Percentiles rank a stretch among this genome's conserved stretches.
Evolutionary conservation across 2,888 invertebrate species (phyloP).

Genomic region (Drosophila bunnanda): DNA sequence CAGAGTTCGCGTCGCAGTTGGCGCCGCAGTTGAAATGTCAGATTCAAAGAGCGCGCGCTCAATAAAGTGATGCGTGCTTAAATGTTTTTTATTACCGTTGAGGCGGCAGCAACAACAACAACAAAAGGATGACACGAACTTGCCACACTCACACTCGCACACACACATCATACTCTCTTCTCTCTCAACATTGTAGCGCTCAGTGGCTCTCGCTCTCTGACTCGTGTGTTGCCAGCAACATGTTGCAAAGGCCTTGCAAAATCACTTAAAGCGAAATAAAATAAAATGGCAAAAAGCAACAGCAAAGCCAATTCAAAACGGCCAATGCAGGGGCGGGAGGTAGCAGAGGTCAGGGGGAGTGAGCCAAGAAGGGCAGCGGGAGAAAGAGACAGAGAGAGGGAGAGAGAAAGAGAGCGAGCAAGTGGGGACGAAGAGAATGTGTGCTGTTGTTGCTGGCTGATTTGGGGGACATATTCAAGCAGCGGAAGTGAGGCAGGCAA

Average conservation of each 20-base stretch:
- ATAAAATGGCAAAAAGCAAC: constrained; percentile 58
- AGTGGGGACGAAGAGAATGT: constrained; percentile 1
- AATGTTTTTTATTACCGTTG: constrained; percentile 78
- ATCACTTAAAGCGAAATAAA: constrained; percentile 70
- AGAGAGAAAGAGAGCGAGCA: background rate
- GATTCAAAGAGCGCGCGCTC: constrained; percentile 71
- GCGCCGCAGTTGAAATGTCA: constrained; percentile 65
- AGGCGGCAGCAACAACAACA: constrained; percentile 42
- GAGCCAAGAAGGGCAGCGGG: background rate
- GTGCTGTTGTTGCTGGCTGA: constrained; percentile 44
- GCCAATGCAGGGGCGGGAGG: constrained; percentile 40
- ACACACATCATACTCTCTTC: constrained; percentile 8
- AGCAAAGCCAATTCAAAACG: constrained; percentile 65
- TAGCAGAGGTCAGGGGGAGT: constrained; percentile 2
- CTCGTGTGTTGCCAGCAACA: constrained; percentile 56
- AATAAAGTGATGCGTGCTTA: constrained; percentile 80
- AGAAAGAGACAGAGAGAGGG: background rate
- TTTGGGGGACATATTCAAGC: constrained; percentile 75
- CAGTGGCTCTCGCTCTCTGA: background rate
- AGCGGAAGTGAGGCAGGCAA: constrained; percentile 77
- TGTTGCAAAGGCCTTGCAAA: constrained; percentile 63
- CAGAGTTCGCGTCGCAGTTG: constrained; percentile 17
- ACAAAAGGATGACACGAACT: constrained; percentile 44
- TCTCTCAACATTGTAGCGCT: constrained; percentile 48
- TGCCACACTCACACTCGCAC: constrained; percentile 21